Percentiles rank a stretch among this genome's conserved stretches.
Conservation (phyloP, 2,888 invertebrate species). For the Isoperla grammatica region DNA sequence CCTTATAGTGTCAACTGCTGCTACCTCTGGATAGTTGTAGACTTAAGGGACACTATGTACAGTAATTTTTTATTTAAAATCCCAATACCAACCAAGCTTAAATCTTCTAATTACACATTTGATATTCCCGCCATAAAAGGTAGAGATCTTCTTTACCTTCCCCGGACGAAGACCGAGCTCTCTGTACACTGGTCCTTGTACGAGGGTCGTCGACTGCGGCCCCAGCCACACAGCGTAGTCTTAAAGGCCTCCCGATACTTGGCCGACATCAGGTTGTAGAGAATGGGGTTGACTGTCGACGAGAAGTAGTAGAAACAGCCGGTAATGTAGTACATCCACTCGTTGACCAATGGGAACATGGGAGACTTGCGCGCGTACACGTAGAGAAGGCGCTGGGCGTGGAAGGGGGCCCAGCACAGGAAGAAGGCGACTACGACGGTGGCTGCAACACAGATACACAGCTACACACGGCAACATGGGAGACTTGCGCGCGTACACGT, state of each 20-base stretch:
- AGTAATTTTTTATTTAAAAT: too few relatives aligned
- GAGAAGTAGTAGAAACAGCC: conserved; percentile 77
- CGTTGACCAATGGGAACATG: conserved; percentile 61
- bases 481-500: conserved; percentile 62
- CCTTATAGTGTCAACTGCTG: too few relatives aligned
- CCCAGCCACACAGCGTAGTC: conserved; percentile 63
- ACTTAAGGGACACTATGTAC: too few relatives aligned
- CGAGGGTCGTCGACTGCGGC: conserved; percentile 22
- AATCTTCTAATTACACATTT: too few relatives aligned
- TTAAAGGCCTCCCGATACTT: conserved; percentile 74
- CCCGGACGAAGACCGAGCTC: conserved; percentile 18
- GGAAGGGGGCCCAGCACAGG: conserved; percentile 95
- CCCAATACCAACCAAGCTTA: too few relatives aligned
- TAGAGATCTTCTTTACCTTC: not conserved
- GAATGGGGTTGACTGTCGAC: conserved; percentile 79
- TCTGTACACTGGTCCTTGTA: conserved; percentile 14
- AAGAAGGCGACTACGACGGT: conserved; percentile 92
- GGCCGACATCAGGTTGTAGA: conserved; percentile 76
- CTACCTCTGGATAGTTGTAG: too few relatives aligned
- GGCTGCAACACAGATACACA: conserved; percentile 54
- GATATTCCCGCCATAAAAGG: too few relatives aligned
- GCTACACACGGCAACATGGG: conserved; percentile 53
- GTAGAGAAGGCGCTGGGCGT: conserved; percentile 81
- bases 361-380: conserved; percentile 60
- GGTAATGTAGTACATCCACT: conserved; percentile 71